Percentiles rank a stretch among this genome's conserved stretches.
Conservation (phyloP, 2,888 invertebrate species). For the Lithosia quadra region DNA sequence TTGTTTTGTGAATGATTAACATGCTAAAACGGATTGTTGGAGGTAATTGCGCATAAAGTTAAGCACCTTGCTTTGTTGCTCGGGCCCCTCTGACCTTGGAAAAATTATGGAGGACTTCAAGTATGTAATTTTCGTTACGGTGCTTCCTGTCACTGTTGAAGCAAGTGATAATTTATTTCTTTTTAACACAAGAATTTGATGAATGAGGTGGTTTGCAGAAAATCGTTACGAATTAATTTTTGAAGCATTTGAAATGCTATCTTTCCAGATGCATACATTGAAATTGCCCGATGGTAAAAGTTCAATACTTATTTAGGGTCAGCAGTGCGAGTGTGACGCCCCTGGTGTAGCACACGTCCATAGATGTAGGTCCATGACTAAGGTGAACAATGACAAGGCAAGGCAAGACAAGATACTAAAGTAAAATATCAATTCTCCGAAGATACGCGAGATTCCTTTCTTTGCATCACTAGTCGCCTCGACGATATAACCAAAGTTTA, state of each 20-base stretch:
- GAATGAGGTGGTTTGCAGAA: not conserved
- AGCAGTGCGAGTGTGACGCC: no score
- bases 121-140: not conserved
- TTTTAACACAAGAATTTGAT: not conserved
- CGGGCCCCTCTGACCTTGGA: not conserved
- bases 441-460: not conserved
- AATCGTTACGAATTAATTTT: no score
- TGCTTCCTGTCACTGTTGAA: not conserved
- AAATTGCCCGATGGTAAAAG: no score
- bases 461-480: not conserved
- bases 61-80: not conserved
- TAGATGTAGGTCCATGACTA: no score
- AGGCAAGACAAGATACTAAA: not conserved
- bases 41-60: not conserved
- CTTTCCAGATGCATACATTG: no score
- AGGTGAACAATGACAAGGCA: no score
- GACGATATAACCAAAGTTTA: not conserved
- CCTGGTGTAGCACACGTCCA: no score
- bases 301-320: no score
- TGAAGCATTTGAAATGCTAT: no score
- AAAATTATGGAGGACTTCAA: not conserved
- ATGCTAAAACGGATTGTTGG: conserved; percentile 6
- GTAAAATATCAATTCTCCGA: not conserved
- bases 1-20: conserved; percentile 9
- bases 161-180: not conserved